These are phyloP conservation scores for Dysdera silvatica DNA, from an alignment of 1,140 invertebrate species.

Conservation along the genomic window DNA sequence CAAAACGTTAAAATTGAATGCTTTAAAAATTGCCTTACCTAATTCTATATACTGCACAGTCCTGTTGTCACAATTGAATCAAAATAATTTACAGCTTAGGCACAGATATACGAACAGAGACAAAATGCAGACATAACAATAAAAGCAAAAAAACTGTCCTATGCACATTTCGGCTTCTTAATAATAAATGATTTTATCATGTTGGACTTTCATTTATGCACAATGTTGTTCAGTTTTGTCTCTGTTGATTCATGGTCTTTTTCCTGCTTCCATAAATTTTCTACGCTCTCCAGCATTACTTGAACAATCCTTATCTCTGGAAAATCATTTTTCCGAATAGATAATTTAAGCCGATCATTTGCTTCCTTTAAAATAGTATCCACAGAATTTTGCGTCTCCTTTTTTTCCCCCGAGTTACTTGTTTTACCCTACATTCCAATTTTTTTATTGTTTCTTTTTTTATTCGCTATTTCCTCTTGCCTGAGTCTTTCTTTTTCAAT, in stretches of 20 bases:
- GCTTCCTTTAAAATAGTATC: neutral
- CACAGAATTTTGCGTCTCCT: neutral
- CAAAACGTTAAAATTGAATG: too few relatives aligned
- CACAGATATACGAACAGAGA: too few relatives aligned
- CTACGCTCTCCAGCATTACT: neutral
- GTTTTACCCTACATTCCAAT: neutral
- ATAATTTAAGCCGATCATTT: neutral
- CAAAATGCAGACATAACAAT: too few relatives aligned
- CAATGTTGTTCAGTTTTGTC: neutral
- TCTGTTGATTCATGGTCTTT: neutral
- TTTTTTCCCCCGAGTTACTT: neutral
- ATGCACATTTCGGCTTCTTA: too few relatives aligned
- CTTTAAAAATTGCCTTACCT: too few relatives aligned
- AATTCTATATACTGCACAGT: too few relatives aligned
- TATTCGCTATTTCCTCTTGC: neutral
- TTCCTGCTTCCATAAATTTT: neutral
- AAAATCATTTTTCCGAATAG: neutral
- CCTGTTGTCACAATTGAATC: too few relatives aligned
- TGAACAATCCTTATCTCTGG: neutral
- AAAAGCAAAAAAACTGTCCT: too few relatives aligned
- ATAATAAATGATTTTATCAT: neutral
- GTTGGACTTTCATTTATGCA: neutral
- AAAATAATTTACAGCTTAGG: too few relatives aligned
- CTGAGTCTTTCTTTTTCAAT: neutral
- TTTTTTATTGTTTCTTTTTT: neutral